Conservation (phyloP, 2,797 vertebrate species). For the Acanthiza pusilla region DNA sequence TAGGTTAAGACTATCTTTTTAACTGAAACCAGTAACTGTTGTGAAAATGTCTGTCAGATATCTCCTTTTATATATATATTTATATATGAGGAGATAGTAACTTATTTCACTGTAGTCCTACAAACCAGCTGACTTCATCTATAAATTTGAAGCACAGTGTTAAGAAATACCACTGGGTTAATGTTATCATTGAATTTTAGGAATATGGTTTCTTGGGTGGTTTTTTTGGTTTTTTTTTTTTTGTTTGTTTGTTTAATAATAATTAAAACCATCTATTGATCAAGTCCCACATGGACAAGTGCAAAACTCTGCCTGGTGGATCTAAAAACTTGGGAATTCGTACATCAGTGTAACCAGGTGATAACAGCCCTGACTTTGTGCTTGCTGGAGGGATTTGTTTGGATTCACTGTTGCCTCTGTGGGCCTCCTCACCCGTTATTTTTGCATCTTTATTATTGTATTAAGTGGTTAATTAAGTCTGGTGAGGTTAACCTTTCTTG, state of each 20-base stretch:
- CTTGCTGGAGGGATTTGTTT: constrained; percentile 34
- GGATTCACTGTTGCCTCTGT: neutral
- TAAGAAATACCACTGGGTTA: neutral
- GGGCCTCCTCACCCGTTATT: neutral
- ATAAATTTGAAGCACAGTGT: neutral
- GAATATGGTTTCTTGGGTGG: neutral
- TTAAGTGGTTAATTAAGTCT: constrained; percentile 64
- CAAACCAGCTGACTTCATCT: neutral
- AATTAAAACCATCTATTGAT: neutral
- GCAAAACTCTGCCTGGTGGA: neutral
- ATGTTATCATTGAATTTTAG: neutral
- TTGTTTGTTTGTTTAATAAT: neutral
- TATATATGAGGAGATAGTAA: too few species aligned
- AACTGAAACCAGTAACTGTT: neutral
- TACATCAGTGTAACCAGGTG: neutral
- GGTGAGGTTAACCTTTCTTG: constrained; percentile 46
- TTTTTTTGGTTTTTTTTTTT: too few species aligned
- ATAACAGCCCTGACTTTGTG: constrained; percentile 28
- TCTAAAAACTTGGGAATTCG: neutral
- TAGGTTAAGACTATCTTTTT: neutral
- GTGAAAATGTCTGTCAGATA: neutral
- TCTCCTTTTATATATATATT: neutral
- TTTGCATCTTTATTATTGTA: constrained; percentile 60
- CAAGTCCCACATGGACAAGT: neutral
- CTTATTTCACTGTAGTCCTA: neutral